phyloP scores from a whole-genome alignment of 2,797 vertebrate genomes.

The Anniella stebbinsi region DNA sequence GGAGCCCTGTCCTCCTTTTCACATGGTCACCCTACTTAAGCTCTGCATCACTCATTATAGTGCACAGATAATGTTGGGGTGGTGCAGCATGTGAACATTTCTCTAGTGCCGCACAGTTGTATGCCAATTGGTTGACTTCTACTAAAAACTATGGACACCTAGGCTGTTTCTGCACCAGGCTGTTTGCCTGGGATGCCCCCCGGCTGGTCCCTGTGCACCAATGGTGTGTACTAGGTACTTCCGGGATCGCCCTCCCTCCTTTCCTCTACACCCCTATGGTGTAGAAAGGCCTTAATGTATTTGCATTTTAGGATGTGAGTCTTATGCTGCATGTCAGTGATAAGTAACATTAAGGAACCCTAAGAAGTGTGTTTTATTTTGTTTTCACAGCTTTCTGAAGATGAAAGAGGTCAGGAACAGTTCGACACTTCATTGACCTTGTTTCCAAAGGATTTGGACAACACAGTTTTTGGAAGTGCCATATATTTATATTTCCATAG shows the following conservation, averaged over 20 bases:
- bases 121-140: background rate
- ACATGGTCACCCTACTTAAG: too few species aligned
- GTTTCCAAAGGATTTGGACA: background rate
- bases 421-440: background rate
- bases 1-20: too few species aligned
- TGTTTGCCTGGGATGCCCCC: too few species aligned
- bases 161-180: too few species aligned
- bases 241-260: too few species aligned
- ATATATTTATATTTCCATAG: background rate
- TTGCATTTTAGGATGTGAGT: background rate
- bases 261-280: too few species aligned
- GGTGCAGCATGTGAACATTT: background rate
- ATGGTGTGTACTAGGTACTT: too few species aligned
- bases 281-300: too few species aligned
- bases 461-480: background rate
- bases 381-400: background rate
- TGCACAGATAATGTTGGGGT: background rate
- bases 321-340: background rate
- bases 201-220: too few species aligned
- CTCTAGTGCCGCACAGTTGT: background rate
- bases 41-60: too few species aligned
- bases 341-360: background rate
- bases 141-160: background rate
- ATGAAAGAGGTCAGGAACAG: background rate
- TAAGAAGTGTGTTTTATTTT: background rate